Evolutionary conservation across 2,113 vertebrate species (phyloP).

Genomic region (Thermophis baileyi): DNA sequence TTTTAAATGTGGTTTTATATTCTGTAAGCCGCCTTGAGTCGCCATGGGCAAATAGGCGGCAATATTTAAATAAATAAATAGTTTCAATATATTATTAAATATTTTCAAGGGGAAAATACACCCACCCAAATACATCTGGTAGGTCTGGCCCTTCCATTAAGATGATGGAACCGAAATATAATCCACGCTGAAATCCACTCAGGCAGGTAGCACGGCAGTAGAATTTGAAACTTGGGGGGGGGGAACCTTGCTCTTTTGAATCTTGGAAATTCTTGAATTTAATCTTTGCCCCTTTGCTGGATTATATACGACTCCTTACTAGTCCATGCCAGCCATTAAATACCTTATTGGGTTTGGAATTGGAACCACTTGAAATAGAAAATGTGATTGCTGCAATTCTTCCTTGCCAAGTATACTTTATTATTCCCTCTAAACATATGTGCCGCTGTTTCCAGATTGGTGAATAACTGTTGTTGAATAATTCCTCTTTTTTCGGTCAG

Average conservation of each 20-base stretch:
- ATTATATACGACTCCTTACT: background rate
- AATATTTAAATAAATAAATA: no score
- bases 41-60: no score
- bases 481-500: background rate
- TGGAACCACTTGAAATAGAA: background rate
- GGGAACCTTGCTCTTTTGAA: background rate
- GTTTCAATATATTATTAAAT: background rate
- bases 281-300: background rate
- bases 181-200: background rate
- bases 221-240: background rate
- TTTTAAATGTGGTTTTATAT: no score
- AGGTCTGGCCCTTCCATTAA: background rate
- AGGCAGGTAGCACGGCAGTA: background rate
- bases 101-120: background rate
- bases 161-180: background rate
- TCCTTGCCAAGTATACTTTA: background rate
- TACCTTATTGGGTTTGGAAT: background rate
- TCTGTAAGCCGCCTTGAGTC: no score
- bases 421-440: background rate
- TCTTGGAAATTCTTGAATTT: background rate
- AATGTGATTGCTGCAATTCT: background rate
- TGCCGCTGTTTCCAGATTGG: background rate
- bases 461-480: background rate
- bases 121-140: background rate
- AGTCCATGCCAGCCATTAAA: background rate